Percentiles rank a stretch among this genome's conserved stretches.
These are phyloP conservation scores for Anadara kagoshimensis DNA, from an alignment of 1,140 invertebrate species.

Conservation along the genomic window DNA sequence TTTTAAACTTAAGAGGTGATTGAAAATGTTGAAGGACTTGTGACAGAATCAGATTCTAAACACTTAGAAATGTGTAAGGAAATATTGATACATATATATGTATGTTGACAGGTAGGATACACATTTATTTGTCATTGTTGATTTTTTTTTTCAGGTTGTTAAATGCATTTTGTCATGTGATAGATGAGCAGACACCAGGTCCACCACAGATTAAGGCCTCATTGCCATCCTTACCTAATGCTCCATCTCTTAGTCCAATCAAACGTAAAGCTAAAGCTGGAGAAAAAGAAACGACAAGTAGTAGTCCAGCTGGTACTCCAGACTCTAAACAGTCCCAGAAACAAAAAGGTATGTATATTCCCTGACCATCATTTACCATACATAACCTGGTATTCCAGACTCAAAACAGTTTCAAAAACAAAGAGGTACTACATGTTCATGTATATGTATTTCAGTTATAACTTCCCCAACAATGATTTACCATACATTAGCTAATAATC, in stretches of 20 bases:
- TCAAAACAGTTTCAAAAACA: too few species aligned
- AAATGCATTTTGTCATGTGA: constrained; percentile 84
- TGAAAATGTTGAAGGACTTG: too few species aligned
- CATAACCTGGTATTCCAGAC: too few species aligned
- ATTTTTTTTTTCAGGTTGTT: constrained; percentile 76
- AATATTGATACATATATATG: not conserved
- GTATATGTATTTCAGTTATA: too few species aligned
- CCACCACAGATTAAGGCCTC: constrained; percentile 75
- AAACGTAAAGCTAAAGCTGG: constrained; percentile 72
- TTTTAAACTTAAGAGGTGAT: too few species aligned
- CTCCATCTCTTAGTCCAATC: constrained; percentile 74
- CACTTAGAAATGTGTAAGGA: not conserved
- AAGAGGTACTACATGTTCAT: too few species aligned
- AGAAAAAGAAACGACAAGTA: constrained; percentile 50
- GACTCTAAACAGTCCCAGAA: constrained; percentile 59
- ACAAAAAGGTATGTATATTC: not conserved
- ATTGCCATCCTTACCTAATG: constrained; percentile 74
- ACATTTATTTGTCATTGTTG: not conserved
- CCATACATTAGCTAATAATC: too few species aligned
- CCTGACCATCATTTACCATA: too few species aligned
- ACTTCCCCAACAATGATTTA: too few species aligned
- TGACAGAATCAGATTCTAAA: too few species aligned
- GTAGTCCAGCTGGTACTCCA: constrained; percentile 33
- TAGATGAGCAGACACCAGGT: constrained; percentile 81
- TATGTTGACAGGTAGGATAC: not conserved